Conservation (phyloP, 2,888 invertebrate species). For the Orthosia gracilis region DNA sequence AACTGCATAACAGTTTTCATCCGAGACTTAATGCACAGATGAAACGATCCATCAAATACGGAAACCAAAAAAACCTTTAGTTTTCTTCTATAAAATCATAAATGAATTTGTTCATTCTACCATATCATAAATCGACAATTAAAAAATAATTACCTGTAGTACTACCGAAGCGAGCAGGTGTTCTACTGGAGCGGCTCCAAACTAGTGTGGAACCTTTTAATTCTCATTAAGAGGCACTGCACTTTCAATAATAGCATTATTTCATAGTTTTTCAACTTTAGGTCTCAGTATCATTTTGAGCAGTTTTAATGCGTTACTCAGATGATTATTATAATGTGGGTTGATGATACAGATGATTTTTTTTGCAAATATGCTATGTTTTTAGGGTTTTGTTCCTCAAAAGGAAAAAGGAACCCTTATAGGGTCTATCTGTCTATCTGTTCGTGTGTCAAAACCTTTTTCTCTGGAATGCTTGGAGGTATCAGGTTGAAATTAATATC, state of each 20-base stretch:
- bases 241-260: slow-evolving; percentile 55
- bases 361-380: too few relatives aligned
- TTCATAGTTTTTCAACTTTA: slow-evolving; percentile 38
- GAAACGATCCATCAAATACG: too few relatives aligned
- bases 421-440: too few relatives aligned
- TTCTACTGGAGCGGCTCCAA: slow-evolving; percentile 16
- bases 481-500: too few relatives aligned
- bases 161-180: slow-evolving; percentile 34
- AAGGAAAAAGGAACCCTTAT: background rate
- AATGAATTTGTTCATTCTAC: background rate
- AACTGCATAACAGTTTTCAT: too few relatives aligned
- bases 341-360: too few relatives aligned
- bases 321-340: too few relatives aligned
- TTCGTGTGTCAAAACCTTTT: too few relatives aligned
- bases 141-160: background rate
- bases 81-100: slow-evolving; percentile 3
- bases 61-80: too few relatives aligned
- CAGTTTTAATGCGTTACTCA: slow-evolving; percentile 8
- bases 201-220: slow-evolving; percentile 50
- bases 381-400: background rate
- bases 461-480: too few relatives aligned
- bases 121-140: background rate
- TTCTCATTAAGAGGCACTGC: slow-evolving; percentile 53
- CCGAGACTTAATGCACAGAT: too few relatives aligned
- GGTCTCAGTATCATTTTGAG: slow-evolving; percentile 10